A percentile compares a stretch with the other conserved stretches of the same genome.
These are phyloP conservation scores for Tortrix viridana DNA, from an alignment of 2,888 invertebrate species.

Conservation along the genomic window DNA sequence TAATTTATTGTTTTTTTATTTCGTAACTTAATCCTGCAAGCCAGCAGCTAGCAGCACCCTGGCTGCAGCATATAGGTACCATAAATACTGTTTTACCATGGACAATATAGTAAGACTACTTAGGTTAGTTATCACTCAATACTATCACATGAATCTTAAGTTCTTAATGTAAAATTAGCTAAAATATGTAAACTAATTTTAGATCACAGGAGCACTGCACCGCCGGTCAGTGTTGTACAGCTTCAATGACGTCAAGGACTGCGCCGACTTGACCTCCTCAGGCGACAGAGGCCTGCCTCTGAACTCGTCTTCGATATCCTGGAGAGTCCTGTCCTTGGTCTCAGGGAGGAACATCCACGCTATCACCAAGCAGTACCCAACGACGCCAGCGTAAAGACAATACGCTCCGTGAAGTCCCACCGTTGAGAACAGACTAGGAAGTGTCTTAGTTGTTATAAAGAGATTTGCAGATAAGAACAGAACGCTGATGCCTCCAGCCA, in stretches of 20 bases:
- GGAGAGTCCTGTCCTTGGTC: slow-evolving; percentile 66
- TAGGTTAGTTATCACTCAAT: no score
- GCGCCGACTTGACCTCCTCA: slow-evolving; percentile 48
- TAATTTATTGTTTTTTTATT: no score
- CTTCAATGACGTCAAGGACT: slow-evolving; percentile 47
- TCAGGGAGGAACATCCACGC: slow-evolving; percentile 63
- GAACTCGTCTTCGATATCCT: slow-evolving; percentile 69
- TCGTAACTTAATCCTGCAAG: no score
- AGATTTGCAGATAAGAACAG: slow-evolving; percentile 60
- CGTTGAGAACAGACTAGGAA: slow-evolving; percentile 55
- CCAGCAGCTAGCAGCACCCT: no score
- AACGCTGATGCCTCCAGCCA: slow-evolving; percentile 76
- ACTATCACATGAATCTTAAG: no score
- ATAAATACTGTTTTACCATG: no score
- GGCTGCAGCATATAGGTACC: no score
- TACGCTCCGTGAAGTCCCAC: slow-evolving; percentile 62
- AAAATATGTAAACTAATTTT: slow-evolving; percentile 2
- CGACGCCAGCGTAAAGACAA: slow-evolving; percentile 57
- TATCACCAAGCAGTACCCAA: slow-evolving; percentile 57
- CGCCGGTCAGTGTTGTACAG: slow-evolving; percentile 45
- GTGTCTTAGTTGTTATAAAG: slow-evolving; percentile 62
- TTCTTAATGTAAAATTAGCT: no score
- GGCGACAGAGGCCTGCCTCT: slow-evolving; percentile 47
- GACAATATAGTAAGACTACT: no score
- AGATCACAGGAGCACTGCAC: slow-evolving; percentile 47